Conservation (phyloP, 1,140 invertebrate species). For the Drosophila orena region DNA sequence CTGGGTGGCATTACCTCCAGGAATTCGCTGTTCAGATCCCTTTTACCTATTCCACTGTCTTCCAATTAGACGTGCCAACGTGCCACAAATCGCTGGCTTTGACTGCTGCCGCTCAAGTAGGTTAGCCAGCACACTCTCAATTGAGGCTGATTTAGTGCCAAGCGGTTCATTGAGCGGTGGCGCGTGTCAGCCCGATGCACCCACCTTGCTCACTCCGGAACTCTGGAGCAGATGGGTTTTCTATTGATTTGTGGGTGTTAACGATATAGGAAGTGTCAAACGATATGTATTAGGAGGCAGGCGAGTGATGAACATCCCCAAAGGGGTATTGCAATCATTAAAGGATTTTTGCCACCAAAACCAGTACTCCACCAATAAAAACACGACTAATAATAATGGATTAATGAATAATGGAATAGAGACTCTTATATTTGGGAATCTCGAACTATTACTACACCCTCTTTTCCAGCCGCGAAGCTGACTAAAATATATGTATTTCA, state of each 20-base stretch:
- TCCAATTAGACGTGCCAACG: slow-evolving; percentile 50
- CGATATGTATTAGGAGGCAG: not conserved
- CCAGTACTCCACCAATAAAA: not conserved
- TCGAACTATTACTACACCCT: too few species aligned
- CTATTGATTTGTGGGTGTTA: slow-evolving; percentile 14
- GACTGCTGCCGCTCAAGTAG: slow-evolving; percentile 48
- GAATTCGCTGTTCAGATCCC: slow-evolving; percentile 8
- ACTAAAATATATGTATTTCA: not conserved
- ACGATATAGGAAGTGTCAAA: fast-evolving
- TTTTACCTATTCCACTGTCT: slow-evolving; percentile 30
- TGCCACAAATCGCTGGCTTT: slow-evolving; percentile 42
- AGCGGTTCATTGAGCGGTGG: slow-evolving; percentile 45
- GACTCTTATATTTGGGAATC: not conserved
- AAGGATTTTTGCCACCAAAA: not conserved
- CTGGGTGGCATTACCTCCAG: slow-evolving; percentile 7
- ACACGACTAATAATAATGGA: too few species aligned
- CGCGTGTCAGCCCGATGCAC: slow-evolving; percentile 46
- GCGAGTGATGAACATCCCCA: too few species aligned
- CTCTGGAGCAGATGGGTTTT: slow-evolving; percentile 2
- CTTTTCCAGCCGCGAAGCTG: not conserved
- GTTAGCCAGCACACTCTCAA: slow-evolving; percentile 52
- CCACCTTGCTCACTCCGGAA: slow-evolving; percentile 27
- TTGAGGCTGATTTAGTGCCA: slow-evolving; percentile 48
- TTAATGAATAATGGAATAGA: not conserved
- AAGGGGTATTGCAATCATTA: not conserved